Conservation (phyloP, 2,113 vertebrate genomes). For the Nematolebias whitei region DNA sequence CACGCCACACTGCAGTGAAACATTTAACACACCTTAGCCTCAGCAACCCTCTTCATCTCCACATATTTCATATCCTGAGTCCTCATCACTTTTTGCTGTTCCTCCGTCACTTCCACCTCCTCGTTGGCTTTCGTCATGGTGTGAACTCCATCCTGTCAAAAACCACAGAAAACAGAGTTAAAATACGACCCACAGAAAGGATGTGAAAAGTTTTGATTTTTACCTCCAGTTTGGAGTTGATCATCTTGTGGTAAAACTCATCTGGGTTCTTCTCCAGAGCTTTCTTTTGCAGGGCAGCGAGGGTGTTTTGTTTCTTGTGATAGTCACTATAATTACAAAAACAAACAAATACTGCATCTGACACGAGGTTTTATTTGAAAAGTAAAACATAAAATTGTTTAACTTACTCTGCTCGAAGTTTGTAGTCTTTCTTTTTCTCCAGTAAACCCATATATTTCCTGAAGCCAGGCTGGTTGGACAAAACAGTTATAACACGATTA, state of each 20-base stretch:
- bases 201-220: background rate
- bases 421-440: constrained; percentile 97
- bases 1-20: background rate
- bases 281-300: constrained; percentile 89
- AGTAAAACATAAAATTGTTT: background rate
- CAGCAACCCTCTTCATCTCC: constrained; percentile 94
- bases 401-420: constrained; percentile 89
- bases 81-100: constrained; percentile 93
- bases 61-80: constrained; percentile 93
- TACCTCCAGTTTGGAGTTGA: constrained; percentile 85
- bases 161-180: background rate
- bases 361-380: background rate
- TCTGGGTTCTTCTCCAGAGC: constrained; percentile 95
- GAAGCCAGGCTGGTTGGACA: constrained; percentile 78
- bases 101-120: constrained; percentile 84
- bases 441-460: constrained; percentile 88
- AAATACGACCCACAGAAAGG: background rate
- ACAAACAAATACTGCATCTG: background rate
- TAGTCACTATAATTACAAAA: constrained; percentile 83
- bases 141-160: constrained; percentile 89
- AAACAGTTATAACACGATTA: background rate
- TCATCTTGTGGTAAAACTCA: constrained; percentile 98
- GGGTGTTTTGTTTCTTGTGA: constrained; percentile 89
- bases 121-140: constrained; percentile 76
- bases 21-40: constrained; percentile 77